Conservation (phyloP, 2,888 invertebrate species). For the Timandra comae region DNA sequence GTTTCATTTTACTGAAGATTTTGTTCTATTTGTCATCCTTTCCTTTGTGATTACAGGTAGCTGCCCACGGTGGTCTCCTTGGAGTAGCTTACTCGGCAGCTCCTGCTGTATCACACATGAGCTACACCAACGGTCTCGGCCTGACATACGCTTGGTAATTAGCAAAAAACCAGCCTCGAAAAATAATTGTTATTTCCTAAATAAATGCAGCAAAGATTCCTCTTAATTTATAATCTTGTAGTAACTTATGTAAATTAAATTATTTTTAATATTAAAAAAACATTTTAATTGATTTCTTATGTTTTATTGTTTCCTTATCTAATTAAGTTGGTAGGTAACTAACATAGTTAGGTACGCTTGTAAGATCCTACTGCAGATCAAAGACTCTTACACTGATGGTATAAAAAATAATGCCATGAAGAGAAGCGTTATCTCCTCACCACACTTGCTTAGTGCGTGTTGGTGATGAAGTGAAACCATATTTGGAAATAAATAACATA, state of each 20-base stretch:
- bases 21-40: too few relatives aligned
- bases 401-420: too few relatives aligned
- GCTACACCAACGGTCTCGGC: constrained; percentile 75
- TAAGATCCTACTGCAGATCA: too few relatives aligned
- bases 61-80: constrained; percentile 67
- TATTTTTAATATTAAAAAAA: constrained; percentile 20
- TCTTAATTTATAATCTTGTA: constrained; percentile 65
- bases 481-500: too few relatives aligned
- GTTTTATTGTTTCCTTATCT: background rate
- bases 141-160: constrained; percentile 75
- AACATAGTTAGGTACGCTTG: too few relatives aligned
- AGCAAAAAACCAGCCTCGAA: constrained; percentile 6
- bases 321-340: too few relatives aligned
- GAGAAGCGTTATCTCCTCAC: too few relatives aligned
- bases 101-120: constrained; percentile 79
- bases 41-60: too few relatives aligned
- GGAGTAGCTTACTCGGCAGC: constrained; percentile 79
- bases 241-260: constrained; percentile 48
- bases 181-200: constrained; percentile 3
- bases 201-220: constrained; percentile 48
- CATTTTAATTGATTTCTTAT: background rate
- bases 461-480: too few relatives aligned
- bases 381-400: too few relatives aligned
- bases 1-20: too few relatives aligned
- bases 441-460: too few relatives aligned